phyloP scores from a whole-genome alignment of 2,113 vertebrate genomes.

The Lota lota region DNA sequence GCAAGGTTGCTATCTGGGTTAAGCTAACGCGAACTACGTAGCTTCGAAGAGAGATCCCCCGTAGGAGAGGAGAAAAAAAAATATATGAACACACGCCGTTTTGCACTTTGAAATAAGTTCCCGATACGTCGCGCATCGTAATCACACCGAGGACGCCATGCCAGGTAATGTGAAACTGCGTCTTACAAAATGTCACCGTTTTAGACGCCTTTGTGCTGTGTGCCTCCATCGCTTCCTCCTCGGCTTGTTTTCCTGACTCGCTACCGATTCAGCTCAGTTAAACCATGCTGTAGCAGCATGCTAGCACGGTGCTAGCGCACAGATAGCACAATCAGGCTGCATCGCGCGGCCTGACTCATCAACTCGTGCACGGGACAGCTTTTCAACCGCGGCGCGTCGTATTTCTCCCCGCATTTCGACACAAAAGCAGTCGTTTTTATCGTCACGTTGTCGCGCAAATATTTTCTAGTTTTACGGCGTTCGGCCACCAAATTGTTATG shows the following conservation, averaged over 20 bases:
- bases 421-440: background rate
- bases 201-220: background rate
- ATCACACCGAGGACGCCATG: conserved; percentile 46
- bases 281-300: conserved; percentile 67
- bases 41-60: conserved; percentile 45
- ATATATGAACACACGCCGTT: background rate
- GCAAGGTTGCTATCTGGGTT: conserved; percentile 64
- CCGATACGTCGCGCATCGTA: conserved; percentile 16
- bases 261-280: conserved; percentile 33
- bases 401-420: background rate
- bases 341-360: conserved; percentile 47
- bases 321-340: background rate
- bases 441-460: no score
- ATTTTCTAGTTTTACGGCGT: background rate
- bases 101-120: conserved; percentile 24
- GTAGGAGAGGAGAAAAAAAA: conserved; percentile 35
- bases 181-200: background rate
- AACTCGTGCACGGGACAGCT: background rate
- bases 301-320: conserved; percentile 48
- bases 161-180: conserved; percentile 54
- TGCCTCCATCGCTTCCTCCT: conserved; percentile 21
- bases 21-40: conserved; percentile 61
- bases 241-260: conserved; percentile 67
- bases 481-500: background rate
- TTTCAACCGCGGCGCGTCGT: conserved; percentile 13